Evolutionary conservation across 2,888 invertebrate species (phyloP), one percentile per base, ranked within the genome.

Genomic region (Drosophila meridionalis): DNA sequence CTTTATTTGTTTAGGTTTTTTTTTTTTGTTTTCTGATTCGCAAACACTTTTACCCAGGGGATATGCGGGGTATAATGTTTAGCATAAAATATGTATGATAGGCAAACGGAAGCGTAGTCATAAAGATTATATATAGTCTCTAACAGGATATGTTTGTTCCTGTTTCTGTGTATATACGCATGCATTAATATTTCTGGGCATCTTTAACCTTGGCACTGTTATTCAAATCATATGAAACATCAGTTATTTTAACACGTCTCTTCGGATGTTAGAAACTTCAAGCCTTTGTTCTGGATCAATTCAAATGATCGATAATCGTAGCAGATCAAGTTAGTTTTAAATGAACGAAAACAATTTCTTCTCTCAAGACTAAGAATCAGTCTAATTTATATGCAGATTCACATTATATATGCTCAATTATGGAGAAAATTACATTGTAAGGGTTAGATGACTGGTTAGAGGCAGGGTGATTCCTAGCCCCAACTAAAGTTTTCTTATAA

Each of bases 1-100:
- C 55, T 28, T 55, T 40, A 14, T 55, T 55, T 55, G 28, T n/a
- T 55, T 30, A 26, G 28, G 4, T 40, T 28, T 38, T n/a, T 20
- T 34, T 52, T 9, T 47, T 9, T 52, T 9, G 26, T 9, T 7
- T 9, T 34, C 1, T 47, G 48, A 8, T 30, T 48, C 4, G n/a
- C 48, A 30, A 48, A 48, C n/a, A n/a, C 7, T 14, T 48, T 30
- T 30, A 28, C 48, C 48, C 30, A 30, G 14, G 47, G 30, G 47
- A 28, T 14, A 52, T 52, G 11, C 11, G n/a, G 20, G 34, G 34
- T 26, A 34, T 48, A 32, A 50, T 34, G 32, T 5, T 32, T 50
- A n/a, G 2, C 4, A 9, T 32, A 28, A n/a, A 32, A 3, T 4
- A 4, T 6, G 3, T 20, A 6, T 20, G 20, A n/a, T n/a, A 32